Base-by-base conservation (phyloP, 2,113 vertebrate genomes). In the Bufo gargarizans region DNA sequence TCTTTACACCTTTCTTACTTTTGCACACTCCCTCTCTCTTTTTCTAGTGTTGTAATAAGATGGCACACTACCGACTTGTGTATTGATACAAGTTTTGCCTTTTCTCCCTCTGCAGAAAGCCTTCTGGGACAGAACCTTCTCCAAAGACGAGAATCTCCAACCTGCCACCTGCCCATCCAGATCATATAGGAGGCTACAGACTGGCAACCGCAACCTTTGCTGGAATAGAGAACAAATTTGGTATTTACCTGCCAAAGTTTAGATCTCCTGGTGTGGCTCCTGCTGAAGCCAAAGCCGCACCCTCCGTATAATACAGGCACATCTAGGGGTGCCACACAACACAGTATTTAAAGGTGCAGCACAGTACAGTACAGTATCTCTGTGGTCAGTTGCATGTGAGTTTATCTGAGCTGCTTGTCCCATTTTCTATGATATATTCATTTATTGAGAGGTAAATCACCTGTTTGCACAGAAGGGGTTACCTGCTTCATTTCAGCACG, bases 221-320 rank as follows among this genome's bases (percentile, higher is more conserved):
- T 43, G 98, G 98, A 6, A 97, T 99, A 89, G 98, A 99, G 93
- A 97, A 97, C 90, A 99, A 99, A 91, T 99, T 99, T 83, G 98
- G 97, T 67, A 95, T 98, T 6, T 97, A 97, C 90, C 95, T 99
- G 90, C 97, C 98, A 47, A 99, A 97, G 92, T 99, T 99, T 93
- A 96, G 92, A 88, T 86, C 96, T 87, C 90, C 95, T 47, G 92
- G 10, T 33, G 82, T 90, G 56, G 67, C 92, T 55, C 92, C 94
- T 89, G 94, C 94, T 90, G 96, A 96, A 85, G 65, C 92, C 84
- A 93, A 92, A n/a, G 86, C 91, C 77, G 91, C 80, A 47, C 91
- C 82, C 1, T 67, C 90, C 33, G 86, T 90, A 86, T 91, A 95
- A 86, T 90, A 89, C 90, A 50, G 89, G 89, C 86, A 65, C 53